Base-by-base conservation (phyloP, 2,797 vertebrate species). In the Syngnathus acus region DNA sequence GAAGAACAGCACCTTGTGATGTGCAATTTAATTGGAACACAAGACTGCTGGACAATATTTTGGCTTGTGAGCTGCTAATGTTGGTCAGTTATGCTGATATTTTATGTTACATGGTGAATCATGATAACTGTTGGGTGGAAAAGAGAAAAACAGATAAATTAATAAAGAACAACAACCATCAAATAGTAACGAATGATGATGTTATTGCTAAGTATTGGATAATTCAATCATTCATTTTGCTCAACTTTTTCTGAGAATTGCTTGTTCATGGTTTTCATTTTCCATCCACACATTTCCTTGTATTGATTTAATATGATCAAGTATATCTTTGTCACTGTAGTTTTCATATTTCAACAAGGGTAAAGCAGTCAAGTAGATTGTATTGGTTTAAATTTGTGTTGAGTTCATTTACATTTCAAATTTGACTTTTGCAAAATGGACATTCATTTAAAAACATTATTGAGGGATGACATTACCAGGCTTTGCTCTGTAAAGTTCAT, bases 401-500 rank as follows among this genome's bases (percentile, higher is more conserved):
- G n/a, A 54, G 0, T 54, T 11, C 3, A 23, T 21, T 54, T 42
- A 42, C 9, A 42, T 42, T 51, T 54, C 10, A 26, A 54, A 54
- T 13, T 9, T 54, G 4, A 23, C 4, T 23, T 54, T 23, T 9
- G 21, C 9, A 23, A 54, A 54, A 54, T 23, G n/a, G 5, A 23
- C 7, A 23, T 26, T 54, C 9, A 9, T 47, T 17, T 47, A 5
- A 47, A 47, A 53, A 55, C 53, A 55, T 55, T 55, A 16, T 6
- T 55, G 6, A 54, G 23, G 21, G 6, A n/a, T 23, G 51, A 21
- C 8, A 62, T 23, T n/a, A 21, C 58, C 61, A 42, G 14, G 16
- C 47, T 58, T 72, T 59, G 63, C 72, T 65, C 65, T 39, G 9
- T 14, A 53, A 43, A 10, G n/a, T 67, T 71, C 43, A 64, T 68